These are phyloP conservation scores for Sebastes paucispinis DNA, from an alignment of 2,797 vertebrate genomes.

Conservation along the genomic window DNA sequence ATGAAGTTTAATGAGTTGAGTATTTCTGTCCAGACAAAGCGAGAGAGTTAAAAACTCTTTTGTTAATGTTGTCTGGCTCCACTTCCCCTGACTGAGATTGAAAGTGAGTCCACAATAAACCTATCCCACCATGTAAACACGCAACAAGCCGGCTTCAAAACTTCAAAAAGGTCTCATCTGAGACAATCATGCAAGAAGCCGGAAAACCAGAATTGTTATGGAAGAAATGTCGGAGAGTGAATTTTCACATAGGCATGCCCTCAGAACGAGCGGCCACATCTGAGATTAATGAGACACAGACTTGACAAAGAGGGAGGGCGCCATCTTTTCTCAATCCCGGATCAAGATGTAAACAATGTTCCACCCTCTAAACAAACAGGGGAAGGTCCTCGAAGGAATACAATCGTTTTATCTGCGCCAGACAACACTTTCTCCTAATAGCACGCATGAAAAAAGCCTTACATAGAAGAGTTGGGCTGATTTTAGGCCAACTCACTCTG, in stretches of 20 bases:
- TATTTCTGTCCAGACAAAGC: neutral
- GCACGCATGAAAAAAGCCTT: conserved; percentile 17
- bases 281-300: conserved; percentile 69
- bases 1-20: conserved; percentile 6
- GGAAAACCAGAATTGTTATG: conserved; percentile 37
- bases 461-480: neutral
- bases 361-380: conserved; percentile 70
- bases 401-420: conserved; percentile 57
- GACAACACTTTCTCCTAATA: conserved; percentile 70
- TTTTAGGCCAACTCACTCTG: conserved; percentile 16
- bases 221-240: conserved; percentile 28
- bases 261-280: conserved; percentile 57
- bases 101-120: conserved; percentile 35
- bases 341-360: conserved; percentile 68
- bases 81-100: neutral
- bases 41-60: neutral
- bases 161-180: conserved; percentile 40
- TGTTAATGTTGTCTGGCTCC: conserved; percentile 15
- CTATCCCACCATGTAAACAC: conserved; percentile 17
- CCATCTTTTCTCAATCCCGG: conserved; percentile 64
- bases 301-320: conserved; percentile 48
- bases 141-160: conserved; percentile 16
- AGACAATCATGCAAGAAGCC: conserved; percentile 21
- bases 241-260: conserved; percentile 31
- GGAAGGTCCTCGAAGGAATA: conserved; percentile 55